A percentile compares a stretch with the other conserved stretches of the same genome.
Evolutionary conservation across 1,140 invertebrate species (phyloP).

Genomic region (Dendrolimus punctatus): DNA sequence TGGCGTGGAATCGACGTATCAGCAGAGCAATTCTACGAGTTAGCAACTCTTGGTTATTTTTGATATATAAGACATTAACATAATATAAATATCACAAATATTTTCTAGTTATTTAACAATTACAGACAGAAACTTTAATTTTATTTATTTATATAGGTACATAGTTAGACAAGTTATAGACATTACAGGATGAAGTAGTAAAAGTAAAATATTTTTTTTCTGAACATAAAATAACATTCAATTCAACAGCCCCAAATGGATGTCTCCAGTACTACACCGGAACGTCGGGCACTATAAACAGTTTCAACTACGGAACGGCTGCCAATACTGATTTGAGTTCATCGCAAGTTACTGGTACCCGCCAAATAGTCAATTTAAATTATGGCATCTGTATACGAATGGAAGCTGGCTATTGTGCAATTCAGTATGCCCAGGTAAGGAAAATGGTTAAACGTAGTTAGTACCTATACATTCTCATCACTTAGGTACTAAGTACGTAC

Average conservation of each 20-base stretch:
- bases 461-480: not conserved
- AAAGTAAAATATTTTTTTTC: not conserved
- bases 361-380: constrained; percentile 81
- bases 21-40: too few species aligned
- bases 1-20: too few species aligned
- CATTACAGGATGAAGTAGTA: not conserved
- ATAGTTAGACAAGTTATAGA: too few species aligned
- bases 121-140: too few species aligned
- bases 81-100: too few species aligned
- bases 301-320: constrained; percentile 83
- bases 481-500: not conserved
- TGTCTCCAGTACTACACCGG: constrained; percentile 85
- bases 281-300: constrained; percentile 76
- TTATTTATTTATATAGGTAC: too few species aligned
- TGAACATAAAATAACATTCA: not conserved
- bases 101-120: too few species aligned
- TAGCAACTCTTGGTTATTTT: too few species aligned
- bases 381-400: constrained; percentile 84
- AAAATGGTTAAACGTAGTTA: not conserved
- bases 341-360: constrained; percentile 72
- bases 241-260: constrained; percentile 79
- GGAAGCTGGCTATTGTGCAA: constrained; percentile 77
- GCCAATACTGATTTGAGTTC: constrained; percentile 66
- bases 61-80: too few species aligned
- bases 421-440: constrained; percentile 74